Evolutionary conservation across 1,140 invertebrate species (phyloP).

Genomic region (Protaetia brevitarsis): DNA sequence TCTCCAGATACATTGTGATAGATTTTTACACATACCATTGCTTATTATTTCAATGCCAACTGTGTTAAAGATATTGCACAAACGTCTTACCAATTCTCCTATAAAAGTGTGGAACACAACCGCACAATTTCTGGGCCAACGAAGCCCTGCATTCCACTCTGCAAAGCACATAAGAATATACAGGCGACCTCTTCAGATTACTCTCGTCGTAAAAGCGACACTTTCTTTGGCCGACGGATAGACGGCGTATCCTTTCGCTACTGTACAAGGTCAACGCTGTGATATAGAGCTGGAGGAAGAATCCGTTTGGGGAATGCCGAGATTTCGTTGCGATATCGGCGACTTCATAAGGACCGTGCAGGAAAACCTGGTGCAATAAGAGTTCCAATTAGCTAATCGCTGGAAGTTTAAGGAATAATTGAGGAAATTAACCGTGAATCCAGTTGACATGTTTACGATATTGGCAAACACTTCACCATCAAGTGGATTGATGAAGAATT

Average conservation of each 20-base stretch:
- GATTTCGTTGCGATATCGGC: constrained; percentile 41
- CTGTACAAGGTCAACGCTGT: constrained; percentile 41
- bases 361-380: constrained; percentile 38
- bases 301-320: constrained; percentile 35
- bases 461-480: constrained; percentile 69
- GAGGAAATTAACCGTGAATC: constrained; percentile 57
- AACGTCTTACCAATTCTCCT: constrained; percentile 47
- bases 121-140: constrained; percentile 57
- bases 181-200: constrained; percentile 58
- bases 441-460: constrained; percentile 63
- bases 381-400: constrained; percentile 21
- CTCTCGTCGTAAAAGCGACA: constrained; percentile 62
- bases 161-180: constrained; percentile 65
- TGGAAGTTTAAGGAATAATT: neutral
- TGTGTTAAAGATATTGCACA: constrained; percentile 12
- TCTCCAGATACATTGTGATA: too few species aligned
- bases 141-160: constrained; percentile 62
- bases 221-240: constrained; percentile 59
- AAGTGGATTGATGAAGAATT: constrained; percentile 62
- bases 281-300: constrained; percentile 47
- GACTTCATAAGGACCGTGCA: constrained; percentile 45
- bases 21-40: too few species aligned
- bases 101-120: constrained; percentile 65
- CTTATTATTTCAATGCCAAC: too few species aligned
- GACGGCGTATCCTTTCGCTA: constrained; percentile 34